Percentiles rank a stretch among this genome's conserved stretches.
Evolutionary conservation across 2,797 vertebrate genomes (phyloP).

Genomic region (Halcyon leucocephala): DNA sequence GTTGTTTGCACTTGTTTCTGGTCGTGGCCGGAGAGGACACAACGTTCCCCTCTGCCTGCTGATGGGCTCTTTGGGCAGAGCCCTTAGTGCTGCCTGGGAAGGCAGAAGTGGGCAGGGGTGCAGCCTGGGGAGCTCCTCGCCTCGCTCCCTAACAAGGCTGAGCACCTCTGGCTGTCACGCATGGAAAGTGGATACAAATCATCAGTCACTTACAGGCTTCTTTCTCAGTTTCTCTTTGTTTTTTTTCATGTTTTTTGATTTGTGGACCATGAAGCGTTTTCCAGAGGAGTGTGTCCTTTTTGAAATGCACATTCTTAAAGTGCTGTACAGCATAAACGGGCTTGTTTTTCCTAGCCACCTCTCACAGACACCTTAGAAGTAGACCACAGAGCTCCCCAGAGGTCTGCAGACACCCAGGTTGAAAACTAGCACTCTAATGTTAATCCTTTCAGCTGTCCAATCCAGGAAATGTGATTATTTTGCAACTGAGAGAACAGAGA

Average conservation of each 20-base stretch:
- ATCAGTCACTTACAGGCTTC: background rate
- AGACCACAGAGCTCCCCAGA: conserved; percentile 44
- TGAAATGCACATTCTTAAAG: conserved; percentile 57
- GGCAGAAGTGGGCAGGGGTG: background rate
- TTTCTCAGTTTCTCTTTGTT: background rate
- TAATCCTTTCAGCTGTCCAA: conserved; percentile 60
- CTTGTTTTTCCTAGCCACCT: conserved; percentile 45
- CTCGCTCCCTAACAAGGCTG: background rate
- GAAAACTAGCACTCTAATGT: conserved; percentile 39
- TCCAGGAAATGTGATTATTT: conserved; percentile 61
- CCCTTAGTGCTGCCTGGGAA: background rate
- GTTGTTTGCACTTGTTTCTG: background rate
- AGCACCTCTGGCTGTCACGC: accelerated
- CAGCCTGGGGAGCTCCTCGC: background rate
- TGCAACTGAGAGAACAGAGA: conserved; percentile 1
- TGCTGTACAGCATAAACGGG: conserved; percentile 31
- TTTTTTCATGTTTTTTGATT: conserved; percentile 38
- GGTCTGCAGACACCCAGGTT: conserved; percentile 35
- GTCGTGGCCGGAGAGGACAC: background rate
- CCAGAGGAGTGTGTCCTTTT: conserved; percentile 24
- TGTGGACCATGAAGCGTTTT: conserved; percentile 28
- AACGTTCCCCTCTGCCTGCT: accelerated
- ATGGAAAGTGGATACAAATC: background rate
- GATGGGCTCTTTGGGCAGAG: background rate
- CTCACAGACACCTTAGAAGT: conserved; percentile 55